These are phyloP conservation scores for Acanthoscelides obtectus DNA, from an alignment of 2,888 invertebrate species.

Conservation along the genomic window DNA sequence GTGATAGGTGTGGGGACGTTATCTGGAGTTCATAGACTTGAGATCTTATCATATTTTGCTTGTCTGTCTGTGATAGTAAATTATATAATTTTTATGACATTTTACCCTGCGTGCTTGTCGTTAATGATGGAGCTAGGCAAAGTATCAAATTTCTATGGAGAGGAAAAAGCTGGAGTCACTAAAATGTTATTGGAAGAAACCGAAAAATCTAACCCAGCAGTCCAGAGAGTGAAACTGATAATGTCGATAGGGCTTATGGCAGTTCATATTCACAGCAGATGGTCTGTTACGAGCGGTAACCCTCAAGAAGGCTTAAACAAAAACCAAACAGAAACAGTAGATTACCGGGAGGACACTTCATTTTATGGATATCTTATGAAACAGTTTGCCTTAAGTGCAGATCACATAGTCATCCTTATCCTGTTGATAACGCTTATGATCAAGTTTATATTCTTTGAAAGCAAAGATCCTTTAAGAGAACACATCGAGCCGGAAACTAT, in stretches of 20 bases:
- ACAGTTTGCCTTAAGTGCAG: constrained; percentile 63
- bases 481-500: constrained; percentile 22
- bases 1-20: constrained; percentile 88
- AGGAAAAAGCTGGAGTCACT: constrained; percentile 36
- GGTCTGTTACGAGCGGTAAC: constrained; percentile 26
- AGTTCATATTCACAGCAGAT: constrained; percentile 72
- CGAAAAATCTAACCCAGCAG: constrained; percentile 86
- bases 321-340: constrained; percentile 12
- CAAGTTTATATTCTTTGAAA: constrained; percentile 88
- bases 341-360: constrained; percentile 31
- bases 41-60: constrained; percentile 86
- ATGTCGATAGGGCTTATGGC: constrained; percentile 89
- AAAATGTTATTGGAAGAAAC: constrained; percentile 59
- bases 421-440: constrained; percentile 77
- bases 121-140: constrained; percentile 72
- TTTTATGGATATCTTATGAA: constrained; percentile 38
- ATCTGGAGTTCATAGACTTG: constrained; percentile 81
- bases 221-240: constrained; percentile 89
- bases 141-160: constrained; percentile 34
- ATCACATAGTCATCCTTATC: constrained; percentile 83
- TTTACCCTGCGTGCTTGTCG: constrained; percentile 89
- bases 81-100: constrained; percentile 89
- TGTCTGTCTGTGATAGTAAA: constrained; percentile 88
- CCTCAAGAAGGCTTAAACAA: constrained; percentile 14
- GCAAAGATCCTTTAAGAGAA: constrained; percentile 43